A percentile compares a stretch with the other conserved stretches of the same genome.
These are phyloP conservation scores for Podiceps cristatus DNA, from an alignment of 2,113 vertebrate species.

Conservation along the genomic window DNA sequence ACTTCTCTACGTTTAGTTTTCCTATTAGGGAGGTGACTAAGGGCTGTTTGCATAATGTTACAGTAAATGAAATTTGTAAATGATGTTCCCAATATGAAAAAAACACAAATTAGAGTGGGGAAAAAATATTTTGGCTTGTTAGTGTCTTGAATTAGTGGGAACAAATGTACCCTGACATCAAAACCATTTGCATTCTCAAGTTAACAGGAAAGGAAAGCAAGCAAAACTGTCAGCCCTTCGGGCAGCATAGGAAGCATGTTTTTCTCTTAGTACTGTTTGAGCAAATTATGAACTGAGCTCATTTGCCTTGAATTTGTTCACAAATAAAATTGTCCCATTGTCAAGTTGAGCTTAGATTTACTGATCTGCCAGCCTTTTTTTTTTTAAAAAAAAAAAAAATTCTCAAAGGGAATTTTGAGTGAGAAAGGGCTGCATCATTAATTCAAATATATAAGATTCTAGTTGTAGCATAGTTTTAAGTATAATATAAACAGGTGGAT, in stretches of 20 bases:
- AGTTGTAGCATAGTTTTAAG: neutral
- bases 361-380: constrained; percentile 2
- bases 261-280: neutral
- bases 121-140: constrained; percentile 55
- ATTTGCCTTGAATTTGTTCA: constrained; percentile 18
- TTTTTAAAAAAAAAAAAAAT: neutral
- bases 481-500: neutral
- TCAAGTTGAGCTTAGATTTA: constrained; percentile 27
- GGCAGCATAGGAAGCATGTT: constrained; percentile 7
- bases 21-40: constrained; percentile 14
- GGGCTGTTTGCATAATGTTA: constrained; percentile 37
- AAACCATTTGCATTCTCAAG: constrained; percentile 45
- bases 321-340: neutral
- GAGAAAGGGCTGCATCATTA: neutral
- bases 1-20: constrained; percentile 8
- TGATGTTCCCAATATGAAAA: constrained; percentile 18
- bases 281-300: neutral
- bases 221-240: constrained; percentile 15
- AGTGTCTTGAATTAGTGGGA: constrained; percentile 35
- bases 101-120: constrained; percentile 26
- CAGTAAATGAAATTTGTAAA: constrained; percentile 20
- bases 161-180: constrained; percentile 44
- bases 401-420: neutral
- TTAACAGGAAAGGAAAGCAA: constrained; percentile 38
- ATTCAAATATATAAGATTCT: neutral